A percentile compares a stretch with the other conserved stretches of the same genome.
Evolutionary conservation across 2,888 invertebrate species (phyloP).

Genomic region (Acronicta aceris): DNA sequence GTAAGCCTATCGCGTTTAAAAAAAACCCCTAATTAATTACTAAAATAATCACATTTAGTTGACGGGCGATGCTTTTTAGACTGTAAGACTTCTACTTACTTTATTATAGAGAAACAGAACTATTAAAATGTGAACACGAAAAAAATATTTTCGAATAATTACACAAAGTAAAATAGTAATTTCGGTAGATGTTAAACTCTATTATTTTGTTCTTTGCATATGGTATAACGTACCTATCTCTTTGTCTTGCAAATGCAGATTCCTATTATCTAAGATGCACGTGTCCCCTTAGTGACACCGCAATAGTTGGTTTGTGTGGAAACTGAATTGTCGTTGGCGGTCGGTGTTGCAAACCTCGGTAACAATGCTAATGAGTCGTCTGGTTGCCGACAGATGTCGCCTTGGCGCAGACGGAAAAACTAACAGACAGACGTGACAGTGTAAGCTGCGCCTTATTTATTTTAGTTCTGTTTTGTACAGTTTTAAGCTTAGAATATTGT

Average conservation of each 20-base stretch:
- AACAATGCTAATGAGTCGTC: constrained; percentile 71
- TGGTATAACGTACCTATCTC: constrained; percentile 4
- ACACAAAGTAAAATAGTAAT: no score
- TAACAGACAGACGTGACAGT: constrained; percentile 24
- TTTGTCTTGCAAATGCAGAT: constrained; percentile 27
- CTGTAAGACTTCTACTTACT: no score
- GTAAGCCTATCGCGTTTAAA: no score
- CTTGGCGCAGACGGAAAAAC: constrained; percentile 26
- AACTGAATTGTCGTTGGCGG: constrained; percentile 26
- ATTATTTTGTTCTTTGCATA: background rate
- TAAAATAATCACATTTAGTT: no score
- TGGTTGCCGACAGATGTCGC: constrained; percentile 63
- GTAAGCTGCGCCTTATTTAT: constrained; percentile 28
- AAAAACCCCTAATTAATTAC: no score
- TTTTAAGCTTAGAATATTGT: no score
- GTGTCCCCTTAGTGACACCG: constrained; percentile 23
- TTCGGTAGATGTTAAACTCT: no score
- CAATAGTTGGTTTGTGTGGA: constrained; percentile 31
- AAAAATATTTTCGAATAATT: no score
- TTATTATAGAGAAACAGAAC: no score
- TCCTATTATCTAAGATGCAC: constrained; percentile 18
- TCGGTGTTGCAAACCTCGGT: constrained; percentile 38
- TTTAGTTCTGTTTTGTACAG: constrained; percentile 9
- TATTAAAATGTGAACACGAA: no score
- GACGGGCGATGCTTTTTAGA: no score